Evolutionary conservation across 1,140 invertebrate genomes (phyloP).

Genomic region (Formica selysi): DNA sequence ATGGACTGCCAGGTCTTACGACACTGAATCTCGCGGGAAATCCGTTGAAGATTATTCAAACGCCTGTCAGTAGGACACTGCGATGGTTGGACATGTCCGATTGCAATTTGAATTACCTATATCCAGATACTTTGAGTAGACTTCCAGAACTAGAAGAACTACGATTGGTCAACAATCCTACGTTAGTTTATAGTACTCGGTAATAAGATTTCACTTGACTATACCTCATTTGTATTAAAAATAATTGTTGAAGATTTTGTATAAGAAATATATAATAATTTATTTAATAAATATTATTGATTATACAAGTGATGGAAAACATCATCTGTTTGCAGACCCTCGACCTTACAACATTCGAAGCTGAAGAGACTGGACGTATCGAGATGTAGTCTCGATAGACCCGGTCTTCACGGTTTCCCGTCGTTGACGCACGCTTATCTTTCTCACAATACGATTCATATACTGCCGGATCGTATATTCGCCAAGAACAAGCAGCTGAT

Average conservation of each 20-base stretch:
- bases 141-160: slow-evolving; percentile 80
- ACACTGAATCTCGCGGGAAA: slow-evolving; percentile 79
- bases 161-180: slow-evolving; percentile 80
- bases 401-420: slow-evolving; percentile 88
- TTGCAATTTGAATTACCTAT: slow-evolving; percentile 80
- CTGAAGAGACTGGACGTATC: slow-evolving; percentile 88
- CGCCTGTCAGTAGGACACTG: slow-evolving; percentile 76
- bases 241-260: slow-evolving; percentile 23
- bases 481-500: slow-evolving; percentile 88
- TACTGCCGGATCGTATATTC: slow-evolving; percentile 87
- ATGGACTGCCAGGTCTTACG: slow-evolving; percentile 75
- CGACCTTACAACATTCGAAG: slow-evolving; percentile 81
- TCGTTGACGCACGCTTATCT: slow-evolving; percentile 87
- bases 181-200: slow-evolving; percentile 80
- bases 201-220: slow-evolving; percentile 53
- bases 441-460: slow-evolving; percentile 88
- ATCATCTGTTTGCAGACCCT: slow-evolving; percentile 81
- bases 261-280: not conserved
- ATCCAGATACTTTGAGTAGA: slow-evolving; percentile 76
- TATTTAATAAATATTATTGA: not conserved
- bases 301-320: not conserved
- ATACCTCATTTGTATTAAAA: slow-evolving; percentile 5
- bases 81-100: slow-evolving; percentile 81
- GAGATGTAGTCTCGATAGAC: slow-evolving; percentile 88
- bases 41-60: slow-evolving; percentile 78